Percentiles rank a stretch among this genome's conserved stretches.
Conservation (phyloP, 2,113 vertebrate species). For the Gyps fulvus region DNA sequence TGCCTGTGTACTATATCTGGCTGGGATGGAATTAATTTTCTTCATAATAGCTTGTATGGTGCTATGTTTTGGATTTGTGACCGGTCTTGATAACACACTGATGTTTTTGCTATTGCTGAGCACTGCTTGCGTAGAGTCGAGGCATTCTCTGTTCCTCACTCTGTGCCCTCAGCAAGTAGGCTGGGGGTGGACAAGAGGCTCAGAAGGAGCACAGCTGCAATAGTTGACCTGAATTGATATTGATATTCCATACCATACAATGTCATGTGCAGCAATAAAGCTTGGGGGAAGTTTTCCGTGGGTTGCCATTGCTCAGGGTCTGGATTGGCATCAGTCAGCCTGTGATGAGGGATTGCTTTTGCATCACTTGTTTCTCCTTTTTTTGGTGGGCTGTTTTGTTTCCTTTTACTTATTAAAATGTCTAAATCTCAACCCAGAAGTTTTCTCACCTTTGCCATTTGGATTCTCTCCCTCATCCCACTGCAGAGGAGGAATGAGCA, state of each 20-base stretch:
- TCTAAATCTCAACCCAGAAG: not conserved
- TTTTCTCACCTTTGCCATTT: not conserved
- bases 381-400: not conserved
- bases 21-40: not conserved
- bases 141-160: not conserved
- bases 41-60: not conserved
- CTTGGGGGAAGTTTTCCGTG: not conserved
- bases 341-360: not conserved
- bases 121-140: not conserved
- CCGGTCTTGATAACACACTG: not conserved
- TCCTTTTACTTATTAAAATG: not conserved
- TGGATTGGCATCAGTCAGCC: not conserved
- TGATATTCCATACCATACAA: not conserved
- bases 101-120: not conserved
- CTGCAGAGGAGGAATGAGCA: not conserved
- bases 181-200: accelerated
- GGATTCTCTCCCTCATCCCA: not conserved
- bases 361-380: not conserved
- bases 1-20: accelerated
- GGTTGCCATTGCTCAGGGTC: not conserved
- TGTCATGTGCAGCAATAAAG: not conserved
- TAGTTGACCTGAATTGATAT: not conserved
- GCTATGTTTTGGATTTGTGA: not conserved
- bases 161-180: not conserved
- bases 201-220: not conserved